Percentiles rank a stretch among this genome's conserved stretches.
Conservation (phyloP, 2,113 vertebrate genomes). For the Plecturocebus donacophilus region DNA sequence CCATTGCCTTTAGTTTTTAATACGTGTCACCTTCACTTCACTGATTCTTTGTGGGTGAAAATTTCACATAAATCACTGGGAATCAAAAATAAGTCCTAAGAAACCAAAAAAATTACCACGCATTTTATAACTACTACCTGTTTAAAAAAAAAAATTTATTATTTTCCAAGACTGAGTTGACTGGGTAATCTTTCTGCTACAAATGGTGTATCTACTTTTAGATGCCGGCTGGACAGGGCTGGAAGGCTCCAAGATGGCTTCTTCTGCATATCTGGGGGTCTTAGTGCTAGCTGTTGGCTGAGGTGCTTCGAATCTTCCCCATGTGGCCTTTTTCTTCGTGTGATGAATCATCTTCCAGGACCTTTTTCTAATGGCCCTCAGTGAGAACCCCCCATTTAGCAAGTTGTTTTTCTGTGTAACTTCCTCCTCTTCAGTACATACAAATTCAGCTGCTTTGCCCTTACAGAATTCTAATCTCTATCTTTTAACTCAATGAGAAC, state of each 20-base stretch:
- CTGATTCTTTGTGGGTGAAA: neutral
- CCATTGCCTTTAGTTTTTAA: neutral
- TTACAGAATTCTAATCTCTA: neutral
- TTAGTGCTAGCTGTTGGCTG: neutral
- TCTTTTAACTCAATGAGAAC: neutral
- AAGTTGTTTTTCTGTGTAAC: neutral
- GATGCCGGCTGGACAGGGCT: neutral
- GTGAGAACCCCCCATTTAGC: neutral
- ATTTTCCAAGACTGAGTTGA: neutral
- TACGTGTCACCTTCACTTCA: neutral
- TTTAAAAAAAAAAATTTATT: neutral
- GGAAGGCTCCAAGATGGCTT: neutral
- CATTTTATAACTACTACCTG: neutral
- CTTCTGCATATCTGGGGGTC: no score
- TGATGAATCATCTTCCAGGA: neutral
- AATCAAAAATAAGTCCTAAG: neutral
- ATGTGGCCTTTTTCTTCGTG: neutral
- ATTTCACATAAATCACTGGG: slow-evolving; percentile 3
- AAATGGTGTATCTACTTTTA: neutral
- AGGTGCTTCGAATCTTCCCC: neutral
- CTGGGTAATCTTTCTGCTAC: neutral
- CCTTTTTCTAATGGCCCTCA: neutral
- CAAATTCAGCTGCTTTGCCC: neutral
- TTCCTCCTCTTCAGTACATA: neutral
- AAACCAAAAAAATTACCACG: neutral